Conservation (phyloP, 1,140 invertebrate species). For the Papilio polyxenes region DNA sequence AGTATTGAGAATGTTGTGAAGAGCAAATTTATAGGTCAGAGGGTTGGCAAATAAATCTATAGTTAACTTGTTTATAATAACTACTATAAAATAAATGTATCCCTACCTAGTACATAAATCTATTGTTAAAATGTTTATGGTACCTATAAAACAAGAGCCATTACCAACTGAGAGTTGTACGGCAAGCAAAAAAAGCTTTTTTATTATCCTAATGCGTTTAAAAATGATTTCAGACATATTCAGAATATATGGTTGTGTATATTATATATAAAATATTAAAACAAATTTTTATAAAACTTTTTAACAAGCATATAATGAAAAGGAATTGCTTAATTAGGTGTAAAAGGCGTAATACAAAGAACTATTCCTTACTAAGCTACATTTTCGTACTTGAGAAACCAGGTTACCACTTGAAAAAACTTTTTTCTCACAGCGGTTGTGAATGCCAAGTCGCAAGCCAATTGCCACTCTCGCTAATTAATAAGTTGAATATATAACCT, state of each 20-base stretch:
- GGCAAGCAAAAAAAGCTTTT: neutral
- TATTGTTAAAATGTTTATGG: neutral
- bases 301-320: neutral
- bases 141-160: neutral
- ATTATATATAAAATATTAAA: neutral
- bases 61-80: constrained; percentile 13
- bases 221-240: neutral
- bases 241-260: neutral
- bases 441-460: neutral
- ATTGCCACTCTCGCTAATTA: constrained; percentile 19
- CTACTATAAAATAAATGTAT: constrained; percentile 18
- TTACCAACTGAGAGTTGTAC: neutral
- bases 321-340: constrained; percentile 9
- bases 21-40: constrained; percentile 23
- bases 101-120: neutral
- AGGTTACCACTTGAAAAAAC: constrained; percentile 20
- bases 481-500: neutral
- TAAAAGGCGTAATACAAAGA: constrained; percentile 16
- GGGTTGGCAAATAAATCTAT: constrained; percentile 9
- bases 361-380: constrained; percentile 15
- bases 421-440: neutral
- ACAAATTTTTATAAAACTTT: neutral
- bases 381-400: constrained; percentile 16
- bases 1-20: constrained; percentile 32
- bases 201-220: neutral